Base-by-base conservation (phyloP, 2,797 vertebrate genomes). In the Alcedo atthis region DNA sequence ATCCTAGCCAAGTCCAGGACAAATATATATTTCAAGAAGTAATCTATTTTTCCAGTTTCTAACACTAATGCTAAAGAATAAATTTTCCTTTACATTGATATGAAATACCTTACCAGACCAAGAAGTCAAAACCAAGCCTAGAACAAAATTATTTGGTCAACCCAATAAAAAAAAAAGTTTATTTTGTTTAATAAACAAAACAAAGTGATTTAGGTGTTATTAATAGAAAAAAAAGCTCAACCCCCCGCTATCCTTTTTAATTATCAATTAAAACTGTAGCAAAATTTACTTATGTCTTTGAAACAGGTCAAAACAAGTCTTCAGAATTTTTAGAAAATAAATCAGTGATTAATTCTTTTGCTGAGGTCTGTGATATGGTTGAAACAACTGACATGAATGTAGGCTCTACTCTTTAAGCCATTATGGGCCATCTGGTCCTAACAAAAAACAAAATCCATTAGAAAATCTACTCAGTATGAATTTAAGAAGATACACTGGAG, bases 201-300 rank as follows among this genome's bases (percentile, higher is more conserved):
- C 28, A 46, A 51, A 10, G n/a, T 32, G 5, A 28, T 28, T 80
- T 4, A 15, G 2, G 37, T 79, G 35, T 73, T 4, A 58, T 67
- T 70, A 21, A 51, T n/a, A 2, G 25, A 32, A 68, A 54, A 20
- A 51, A 8, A 66, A 37, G 5, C 13, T 62, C 8, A 37, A 49
- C 4, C 4, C 2, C 2, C 2, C 2, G 0, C 33, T 74, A 20
- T 49, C 32, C 1, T 37, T 68, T 53, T 24, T 2, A 24, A 49
- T 59, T 43, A 5, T 43, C 9, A 6, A 2, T 58, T 59, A 57
- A 81, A 75, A 84, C 3, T 11, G 2, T 33, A n/a, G 4, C 3
- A 70, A 83, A 83, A 74, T 10, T 6, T 1, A 3, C 5, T 5
- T 8, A 35, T 9, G 7, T 26, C 69, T 85, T 32, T 70, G 17